Evolutionary conservation across 2,888 invertebrate genomes (phyloP).

Genomic region (Polydrusus cervinus): DNA sequence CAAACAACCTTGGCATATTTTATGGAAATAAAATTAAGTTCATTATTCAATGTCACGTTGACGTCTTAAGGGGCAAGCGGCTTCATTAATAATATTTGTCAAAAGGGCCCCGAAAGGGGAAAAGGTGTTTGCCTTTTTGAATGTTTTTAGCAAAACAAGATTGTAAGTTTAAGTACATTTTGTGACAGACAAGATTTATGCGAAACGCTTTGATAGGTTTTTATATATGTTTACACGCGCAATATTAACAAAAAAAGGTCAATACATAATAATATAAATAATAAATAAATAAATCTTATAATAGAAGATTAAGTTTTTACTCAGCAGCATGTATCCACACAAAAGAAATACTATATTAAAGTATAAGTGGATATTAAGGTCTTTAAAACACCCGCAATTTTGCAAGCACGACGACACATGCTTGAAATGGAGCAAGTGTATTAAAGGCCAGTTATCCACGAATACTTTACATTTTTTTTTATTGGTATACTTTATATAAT

Average conservation of each 20-base stretch:
- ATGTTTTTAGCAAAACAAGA: slow-evolving; percentile 24
- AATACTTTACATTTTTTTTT: no score
- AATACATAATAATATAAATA: no score
- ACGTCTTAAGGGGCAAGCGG: slow-evolving; percentile 37
- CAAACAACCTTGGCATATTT: slow-evolving; percentile 43
- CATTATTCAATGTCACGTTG: slow-evolving; percentile 54
- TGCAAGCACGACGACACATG: no score
- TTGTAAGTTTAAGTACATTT: slow-evolving; percentile 15
- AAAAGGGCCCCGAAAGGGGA: slow-evolving; percentile 21
- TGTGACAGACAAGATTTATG: slow-evolving; percentile 26
- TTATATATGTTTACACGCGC: neutral
- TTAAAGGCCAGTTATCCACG: no score
- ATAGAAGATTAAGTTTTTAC: no score
- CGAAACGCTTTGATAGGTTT: slow-evolving; percentile 4
- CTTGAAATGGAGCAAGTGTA: no score
- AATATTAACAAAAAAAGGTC: neutral
- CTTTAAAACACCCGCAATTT: no score
- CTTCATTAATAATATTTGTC: slow-evolving; percentile 53
- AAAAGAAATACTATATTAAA: no score
- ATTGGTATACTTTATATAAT: no score
- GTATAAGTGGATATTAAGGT: no score
- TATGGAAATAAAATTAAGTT: slow-evolving; percentile 51
- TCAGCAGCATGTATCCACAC: no score
- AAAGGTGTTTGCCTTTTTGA: slow-evolving; percentile 47
- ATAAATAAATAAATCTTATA: no score